Evolutionary conservation across 1,140 invertebrate genomes (phyloP).

Genomic region (Muscidifurax raptorellus): DNA sequence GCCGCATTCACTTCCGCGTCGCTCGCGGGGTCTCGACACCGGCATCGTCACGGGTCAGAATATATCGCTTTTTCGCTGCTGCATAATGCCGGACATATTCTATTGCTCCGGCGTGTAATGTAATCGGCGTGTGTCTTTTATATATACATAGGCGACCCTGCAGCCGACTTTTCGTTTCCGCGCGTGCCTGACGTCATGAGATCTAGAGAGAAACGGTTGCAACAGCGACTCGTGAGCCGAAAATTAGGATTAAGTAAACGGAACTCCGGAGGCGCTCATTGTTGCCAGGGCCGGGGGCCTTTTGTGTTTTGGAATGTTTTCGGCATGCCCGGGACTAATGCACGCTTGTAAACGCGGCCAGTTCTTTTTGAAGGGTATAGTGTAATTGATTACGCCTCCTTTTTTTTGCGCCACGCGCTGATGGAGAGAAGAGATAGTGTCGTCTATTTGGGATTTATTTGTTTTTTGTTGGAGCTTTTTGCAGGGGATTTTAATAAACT

Average conservation of each 20-base stretch:
- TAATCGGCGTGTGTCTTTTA: background rate
- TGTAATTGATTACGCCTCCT: background rate
- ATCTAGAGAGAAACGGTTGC: background rate
- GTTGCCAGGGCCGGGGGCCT: background rate
- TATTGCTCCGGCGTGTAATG: background rate
- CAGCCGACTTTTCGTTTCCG: background rate
- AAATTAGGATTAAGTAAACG: slow-evolving; percentile 43
- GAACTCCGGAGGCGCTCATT: background rate
- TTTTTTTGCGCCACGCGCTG: background rate
- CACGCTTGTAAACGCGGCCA: background rate
- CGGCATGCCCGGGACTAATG: background rate
- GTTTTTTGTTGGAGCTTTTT: background rate
- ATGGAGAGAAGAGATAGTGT: background rate
- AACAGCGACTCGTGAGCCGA: slow-evolving; percentile 28
- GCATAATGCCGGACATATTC: background rate
- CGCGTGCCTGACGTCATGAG: slow-evolving; percentile 8
- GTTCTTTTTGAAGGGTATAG: background rate
- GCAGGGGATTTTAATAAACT: background rate
- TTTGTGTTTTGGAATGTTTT: background rate
- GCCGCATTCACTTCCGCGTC: background rate
- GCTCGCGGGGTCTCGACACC: background rate
- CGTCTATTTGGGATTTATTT: background rate
- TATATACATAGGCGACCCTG: background rate
- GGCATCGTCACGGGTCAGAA: slow-evolving; percentile 11
- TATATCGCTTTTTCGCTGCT: background rate